Conservation (phyloP, 2,888 invertebrate genomes). For the Agonopterix subpropinquella region DNA sequence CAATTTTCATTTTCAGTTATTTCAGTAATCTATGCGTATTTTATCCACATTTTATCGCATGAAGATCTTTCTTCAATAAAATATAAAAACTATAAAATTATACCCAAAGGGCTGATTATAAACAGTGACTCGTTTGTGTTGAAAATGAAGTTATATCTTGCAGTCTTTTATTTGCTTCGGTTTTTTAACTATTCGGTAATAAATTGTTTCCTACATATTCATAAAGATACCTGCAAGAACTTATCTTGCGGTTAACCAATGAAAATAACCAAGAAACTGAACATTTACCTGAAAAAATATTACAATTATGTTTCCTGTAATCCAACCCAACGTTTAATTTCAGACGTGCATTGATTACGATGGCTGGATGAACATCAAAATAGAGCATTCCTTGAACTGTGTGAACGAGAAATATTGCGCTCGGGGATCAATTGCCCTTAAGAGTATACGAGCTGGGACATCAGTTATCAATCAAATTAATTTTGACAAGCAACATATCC, state of each 20-base stretch:
- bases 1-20: too few relatives aligned
- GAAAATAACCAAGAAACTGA: too few relatives aligned
- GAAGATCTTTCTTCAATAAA: too few relatives aligned
- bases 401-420: constrained; percentile 74
- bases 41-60: too few relatives aligned
- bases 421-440: constrained; percentile 82
- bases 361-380: constrained; percentile 81
- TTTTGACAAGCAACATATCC: constrained; percentile 71
- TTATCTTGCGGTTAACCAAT: too few relatives aligned
- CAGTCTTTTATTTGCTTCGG: constrained; percentile 12
- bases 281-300: too few relatives aligned
- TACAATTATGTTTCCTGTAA: too few relatives aligned
- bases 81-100: too few relatives aligned
- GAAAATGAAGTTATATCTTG: constrained; percentile 3
- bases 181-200: constrained; percentile 28
- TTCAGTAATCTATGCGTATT: too few relatives aligned
- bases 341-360: constrained; percentile 80
- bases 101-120: background rate
- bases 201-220: background rate
- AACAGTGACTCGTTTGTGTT: background rate
- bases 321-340: constrained; percentile 14
- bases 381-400: constrained; percentile 80
- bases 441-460: constrained; percentile 81
- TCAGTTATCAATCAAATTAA: constrained; percentile 78
- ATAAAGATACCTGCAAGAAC: too few relatives aligned